phyloP scores from a whole-genome alignment of 2,888 invertebrate species.

The Amphipyra tragopoginis region DNA sequence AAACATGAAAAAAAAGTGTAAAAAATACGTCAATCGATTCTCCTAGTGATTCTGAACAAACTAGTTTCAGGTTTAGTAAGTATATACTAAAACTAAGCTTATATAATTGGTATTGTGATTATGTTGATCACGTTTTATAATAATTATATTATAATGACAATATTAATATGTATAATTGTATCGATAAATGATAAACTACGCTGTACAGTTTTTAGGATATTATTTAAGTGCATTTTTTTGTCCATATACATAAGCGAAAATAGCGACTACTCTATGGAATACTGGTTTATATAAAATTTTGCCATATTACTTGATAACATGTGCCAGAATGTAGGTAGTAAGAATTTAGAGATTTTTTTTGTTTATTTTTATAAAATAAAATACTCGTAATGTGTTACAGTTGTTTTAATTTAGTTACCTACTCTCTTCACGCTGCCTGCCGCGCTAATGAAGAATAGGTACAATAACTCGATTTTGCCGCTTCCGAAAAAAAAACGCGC shows the following conservation, averaged over 20 bases:
- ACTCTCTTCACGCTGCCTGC: too few relatives aligned
- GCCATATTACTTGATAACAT: conserved; percentile 43
- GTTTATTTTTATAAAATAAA: conserved; percentile 63
- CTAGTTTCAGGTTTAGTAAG: too few relatives aligned
- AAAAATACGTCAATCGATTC: too few relatives aligned
- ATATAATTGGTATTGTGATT: too few relatives aligned
- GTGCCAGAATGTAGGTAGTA: conserved; percentile 54
- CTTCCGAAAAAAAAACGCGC: too few relatives aligned
- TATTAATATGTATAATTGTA: conserved; percentile 2
- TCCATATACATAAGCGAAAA: conserved; percentile 15
- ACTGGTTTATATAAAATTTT: conserved; percentile 15
- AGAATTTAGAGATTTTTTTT: conserved; percentile 32
- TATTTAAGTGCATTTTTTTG: conserved; percentile 46
- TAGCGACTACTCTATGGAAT: background rate
- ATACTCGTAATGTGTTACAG: conserved; percentile 40
- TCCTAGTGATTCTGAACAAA: too few relatives aligned
- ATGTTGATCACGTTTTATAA: too few relatives aligned
- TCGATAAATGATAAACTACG: background rate
- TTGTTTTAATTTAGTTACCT: conserved; percentile 11
- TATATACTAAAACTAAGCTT: too few relatives aligned
- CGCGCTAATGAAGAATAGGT: too few relatives aligned
- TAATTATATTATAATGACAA: too few relatives aligned
- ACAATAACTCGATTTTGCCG: too few relatives aligned
- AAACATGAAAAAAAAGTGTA: too few relatives aligned
- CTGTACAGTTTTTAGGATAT: conserved; percentile 58